Base-by-base conservation (phyloP, 2,113 vertebrate species). In the Guaruba guarouba region DNA sequence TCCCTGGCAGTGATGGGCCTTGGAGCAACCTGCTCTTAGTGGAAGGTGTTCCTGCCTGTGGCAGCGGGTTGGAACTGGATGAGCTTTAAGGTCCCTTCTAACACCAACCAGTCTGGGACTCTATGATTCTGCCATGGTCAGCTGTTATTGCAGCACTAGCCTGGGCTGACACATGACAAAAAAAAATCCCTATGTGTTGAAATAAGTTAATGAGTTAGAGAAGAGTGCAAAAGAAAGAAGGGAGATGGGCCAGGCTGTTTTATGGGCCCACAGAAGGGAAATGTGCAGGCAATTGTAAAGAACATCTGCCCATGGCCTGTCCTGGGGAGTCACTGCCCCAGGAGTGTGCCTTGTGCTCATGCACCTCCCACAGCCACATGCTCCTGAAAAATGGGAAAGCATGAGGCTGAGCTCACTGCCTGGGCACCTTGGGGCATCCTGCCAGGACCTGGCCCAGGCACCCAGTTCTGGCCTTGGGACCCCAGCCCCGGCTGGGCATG, bases 351-450 rank as follows among this genome's bases (percentile, higher is more conserved):
- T 41, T 54, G 48, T 27, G 71, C 80, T 67, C 6, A 0, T 18
- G 6, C 28, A 41, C 11, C 25, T 76, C 88, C 67, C 29, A 24
- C 52, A 68, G 77, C 33, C 46, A 28, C 48, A 27, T 2, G 18
- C 24, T 27, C 64, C 68, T 27, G 0, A 7, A 66, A 16, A 33
- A 22, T 0, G 63, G 75, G 44, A 43, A 3, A 1, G 12, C 5
- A 1, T 23, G 59, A 44, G 75, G 39, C 70, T 90, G 85, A 12
- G 43, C 43, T 7, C 0, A 2, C 48, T 84, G 73, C 17, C 62
- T 13, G 52, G 41, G 39, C 8, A 17, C 0, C 0, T 14, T 0
- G 1, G 22, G 46, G 15, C 29, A 4, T 51, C 27, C 61, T 84
- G 73, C 29, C 2, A 7, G n/a, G 3, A 1, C 7, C 64, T 77